phyloP scores from a whole-genome alignment of 2,888 invertebrate genomes.

The Slavum lentiscoides region DNA sequence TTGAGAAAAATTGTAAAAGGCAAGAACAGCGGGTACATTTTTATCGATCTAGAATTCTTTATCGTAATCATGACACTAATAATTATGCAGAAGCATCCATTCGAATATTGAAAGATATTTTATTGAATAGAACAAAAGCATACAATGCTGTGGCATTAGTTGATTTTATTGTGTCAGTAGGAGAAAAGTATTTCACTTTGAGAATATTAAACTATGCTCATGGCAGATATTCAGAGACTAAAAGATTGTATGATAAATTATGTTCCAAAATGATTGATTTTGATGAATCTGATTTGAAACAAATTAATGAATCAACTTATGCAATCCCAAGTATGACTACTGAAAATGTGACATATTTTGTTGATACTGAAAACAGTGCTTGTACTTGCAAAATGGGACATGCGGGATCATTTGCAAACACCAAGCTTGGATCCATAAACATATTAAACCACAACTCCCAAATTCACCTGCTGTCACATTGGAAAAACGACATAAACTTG shows the following conservation, averaged over 20 bases:
- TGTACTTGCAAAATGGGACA: too few relatives aligned
- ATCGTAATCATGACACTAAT: slow-evolving; percentile 19
- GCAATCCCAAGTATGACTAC: slow-evolving; percentile 1
- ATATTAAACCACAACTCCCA: too few relatives aligned
- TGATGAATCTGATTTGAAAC: too few relatives aligned
- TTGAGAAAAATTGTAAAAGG: slow-evolving; percentile 24
- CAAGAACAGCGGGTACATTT: slow-evolving; percentile 17
- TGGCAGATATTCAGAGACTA: background rate
- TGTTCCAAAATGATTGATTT: too few relatives aligned
- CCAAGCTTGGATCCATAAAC: too few relatives aligned
- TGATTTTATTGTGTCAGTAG: slow-evolving; percentile 20
- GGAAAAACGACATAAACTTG: slow-evolving; percentile 13
- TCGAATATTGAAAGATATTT: too few relatives aligned
- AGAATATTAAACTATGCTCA: slow-evolving; percentile 22
- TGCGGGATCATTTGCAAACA: too few relatives aligned
- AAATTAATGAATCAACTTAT: too few relatives aligned
- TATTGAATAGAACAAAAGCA: too few relatives aligned
- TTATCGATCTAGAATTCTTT: background rate
- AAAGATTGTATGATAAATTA: slow-evolving; percentile 17
- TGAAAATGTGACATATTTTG: background rate
- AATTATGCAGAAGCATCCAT: too few relatives aligned
- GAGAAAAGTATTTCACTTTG: slow-evolving; percentile 19
- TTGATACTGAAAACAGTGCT: slow-evolving; percentile 17
- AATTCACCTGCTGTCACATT: too few relatives aligned
- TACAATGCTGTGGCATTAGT: slow-evolving; percentile 17